phyloP scores from a whole-genome alignment of 1,140 invertebrate species.

The Whitmania pigra region DNA sequence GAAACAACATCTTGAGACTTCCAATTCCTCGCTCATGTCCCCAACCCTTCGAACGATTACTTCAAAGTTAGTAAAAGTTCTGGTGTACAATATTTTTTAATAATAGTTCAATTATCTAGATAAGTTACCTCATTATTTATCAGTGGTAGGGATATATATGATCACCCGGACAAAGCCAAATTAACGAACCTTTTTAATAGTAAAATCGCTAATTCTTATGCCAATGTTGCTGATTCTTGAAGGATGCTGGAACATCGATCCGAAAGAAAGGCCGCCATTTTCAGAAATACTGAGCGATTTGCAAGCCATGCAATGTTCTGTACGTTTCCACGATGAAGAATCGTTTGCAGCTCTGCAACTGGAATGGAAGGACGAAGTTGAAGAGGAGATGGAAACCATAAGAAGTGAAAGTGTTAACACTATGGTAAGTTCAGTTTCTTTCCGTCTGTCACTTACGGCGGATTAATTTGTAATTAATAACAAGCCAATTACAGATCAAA shows the following conservation, averaged over 20 bases:
- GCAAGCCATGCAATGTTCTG: not conserved
- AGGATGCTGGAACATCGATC: not conserved
- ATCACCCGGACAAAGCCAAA: too few species aligned
- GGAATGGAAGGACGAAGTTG: not conserved
- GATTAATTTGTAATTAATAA: too few species aligned
- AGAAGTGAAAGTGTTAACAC: slow-evolving; percentile 5
- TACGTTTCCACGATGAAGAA: not conserved
- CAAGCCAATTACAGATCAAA: too few species aligned
- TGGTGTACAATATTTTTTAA: too few species aligned
- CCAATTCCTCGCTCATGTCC: slow-evolving; percentile 90
- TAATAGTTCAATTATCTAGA: too few species aligned
- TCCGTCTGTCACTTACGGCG: too few species aligned
- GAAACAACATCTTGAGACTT: slow-evolving; percentile 82
- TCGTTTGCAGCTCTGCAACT: not conserved
- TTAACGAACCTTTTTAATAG: too few species aligned
- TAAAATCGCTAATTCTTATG: too few species aligned
- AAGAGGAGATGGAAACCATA: not conserved
- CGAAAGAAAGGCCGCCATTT: not conserved
- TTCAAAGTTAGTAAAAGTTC: slow-evolving; percentile 60
- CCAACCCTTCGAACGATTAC: slow-evolving; percentile 69
- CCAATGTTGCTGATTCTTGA: not conserved
- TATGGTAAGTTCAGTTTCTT: too few species aligned
- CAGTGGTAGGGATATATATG: too few species aligned
- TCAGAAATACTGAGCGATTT: not conserved
- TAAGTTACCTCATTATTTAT: too few species aligned